Evolutionary conservation across 2,113 vertebrate species (phyloP), one percentile per base, ranked within the genome.

Genomic region (Upupa epops): DNA sequence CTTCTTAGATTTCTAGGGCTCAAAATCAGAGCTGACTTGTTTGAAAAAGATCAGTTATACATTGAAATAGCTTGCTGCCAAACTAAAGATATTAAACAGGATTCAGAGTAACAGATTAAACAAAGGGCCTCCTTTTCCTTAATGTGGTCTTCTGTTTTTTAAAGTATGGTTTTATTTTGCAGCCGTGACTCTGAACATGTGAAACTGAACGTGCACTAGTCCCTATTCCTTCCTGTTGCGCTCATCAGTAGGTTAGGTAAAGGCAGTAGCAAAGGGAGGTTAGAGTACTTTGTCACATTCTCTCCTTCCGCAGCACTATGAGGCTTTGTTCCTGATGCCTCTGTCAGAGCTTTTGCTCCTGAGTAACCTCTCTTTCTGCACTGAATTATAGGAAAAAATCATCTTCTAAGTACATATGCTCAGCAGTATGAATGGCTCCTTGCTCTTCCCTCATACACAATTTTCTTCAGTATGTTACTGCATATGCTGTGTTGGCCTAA

Each of bases 31-130:
- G 81, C 36, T 70, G 54, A 93, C 60, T 92, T 88, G 32, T 68
- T 91, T 94, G 80, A 94, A 95, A 92, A 96, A 93, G 89, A 37
- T 59, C 71, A 61, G 68, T 61, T 96, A 83, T 88, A 74, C 48
- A 36, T 22, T 88, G 68, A 91, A 95, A 88, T 82, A 95, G 29
- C 55, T 73, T 70, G 37, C 83, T 94, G 86, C 52, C 74, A 96
- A 95, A 93, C 61, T 91, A 90, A 90, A 92, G 91, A 89, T 34
- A 75, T 54, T 60, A 52, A 87, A 71, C 42, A 83, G 83, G 86
- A 95, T 96, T 90, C 95, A 91, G 58, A 93, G 76, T 0, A 6
- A 89, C 60, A 94, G 40, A 84, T 93, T 94, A 89, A 94, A 48
- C 52, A 89, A 95, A 66, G 58, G 86, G 55, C 63, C 92, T 95